Conservation (phyloP, 2,888 invertebrate species). For the Pemphredon lugubris region DNA sequence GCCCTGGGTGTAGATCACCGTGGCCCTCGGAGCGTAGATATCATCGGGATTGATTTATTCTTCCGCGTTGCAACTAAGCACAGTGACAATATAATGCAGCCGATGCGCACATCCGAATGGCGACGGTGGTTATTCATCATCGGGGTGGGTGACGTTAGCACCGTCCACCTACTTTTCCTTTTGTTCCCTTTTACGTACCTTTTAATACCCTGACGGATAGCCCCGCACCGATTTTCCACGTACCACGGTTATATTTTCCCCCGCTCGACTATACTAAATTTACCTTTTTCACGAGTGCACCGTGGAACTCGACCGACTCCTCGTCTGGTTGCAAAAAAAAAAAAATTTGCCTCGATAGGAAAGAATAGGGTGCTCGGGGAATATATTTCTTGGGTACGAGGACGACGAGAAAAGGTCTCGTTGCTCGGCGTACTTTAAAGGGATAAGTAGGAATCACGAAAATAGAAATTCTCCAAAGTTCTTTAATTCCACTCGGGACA, state of each 20-base stretch:
- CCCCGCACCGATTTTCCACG: constrained; percentile 41
- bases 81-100: constrained; percentile 30
- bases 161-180: constrained; percentile 51
- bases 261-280: constrained; percentile 30
- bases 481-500: too few relatives aligned
- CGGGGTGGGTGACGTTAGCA: constrained; percentile 26
- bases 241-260: constrained; percentile 24
- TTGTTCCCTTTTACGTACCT: constrained; percentile 35
- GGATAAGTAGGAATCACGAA: too few relatives aligned
- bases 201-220: constrained; percentile 57
- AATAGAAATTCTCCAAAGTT: too few relatives aligned
- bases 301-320: neutral
- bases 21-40: constrained; percentile 7
- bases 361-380: too few relatives aligned
- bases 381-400: too few relatives aligned
- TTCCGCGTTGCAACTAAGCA: constrained; percentile 17
- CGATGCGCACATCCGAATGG: constrained; percentile 30
- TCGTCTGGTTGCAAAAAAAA: too few relatives aligned
- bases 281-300: constrained; percentile 19
- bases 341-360: too few relatives aligned
- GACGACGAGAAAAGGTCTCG: too few relatives aligned
- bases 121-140: constrained; percentile 52
- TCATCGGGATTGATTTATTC: constrained; percentile 38
- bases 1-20: neutral
- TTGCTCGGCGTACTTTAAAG: too few relatives aligned